phyloP scores from a whole-genome alignment of 2,888 invertebrate species.

The Aphidoletes aphidimyza region DNA sequence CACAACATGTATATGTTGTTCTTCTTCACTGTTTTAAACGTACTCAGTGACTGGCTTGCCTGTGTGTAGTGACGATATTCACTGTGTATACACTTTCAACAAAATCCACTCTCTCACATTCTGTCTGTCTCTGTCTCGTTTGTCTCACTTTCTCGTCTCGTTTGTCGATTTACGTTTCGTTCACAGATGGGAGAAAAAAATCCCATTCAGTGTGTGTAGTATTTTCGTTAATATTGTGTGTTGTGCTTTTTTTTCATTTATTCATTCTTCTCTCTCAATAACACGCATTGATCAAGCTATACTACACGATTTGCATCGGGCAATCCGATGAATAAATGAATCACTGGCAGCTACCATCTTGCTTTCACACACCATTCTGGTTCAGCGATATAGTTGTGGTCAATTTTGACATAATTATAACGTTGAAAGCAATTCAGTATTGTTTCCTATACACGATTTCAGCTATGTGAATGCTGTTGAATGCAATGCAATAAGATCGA shows the following conservation, averaged over 20 bases:
- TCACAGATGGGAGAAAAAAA: not conserved
- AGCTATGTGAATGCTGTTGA: too few relatives aligned
- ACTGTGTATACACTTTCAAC: not conserved
- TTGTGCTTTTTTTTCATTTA: too few relatives aligned
- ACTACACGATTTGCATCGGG: not conserved
- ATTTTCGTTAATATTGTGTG: too few relatives aligned
- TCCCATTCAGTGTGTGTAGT: not conserved
- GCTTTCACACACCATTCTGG: too few relatives aligned
- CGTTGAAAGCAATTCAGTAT: too few relatives aligned
- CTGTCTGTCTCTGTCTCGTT: not conserved
- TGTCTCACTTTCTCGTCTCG: not conserved
- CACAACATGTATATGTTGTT: conserved; percentile 38
- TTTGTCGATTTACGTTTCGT: not conserved
- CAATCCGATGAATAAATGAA: not conserved
- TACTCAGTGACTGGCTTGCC: conserved; percentile 46
- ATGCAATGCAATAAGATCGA: too few relatives aligned
- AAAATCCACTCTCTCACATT: not conserved
- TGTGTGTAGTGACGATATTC: not conserved
- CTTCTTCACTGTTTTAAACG: conserved; percentile 5
- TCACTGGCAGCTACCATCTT: not conserved
- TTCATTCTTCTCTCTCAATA: conserved; percentile 11
- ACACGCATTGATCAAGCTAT: conserved; percentile 21
- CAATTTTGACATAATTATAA: too few relatives aligned
- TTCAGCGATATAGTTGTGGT: too few relatives aligned
- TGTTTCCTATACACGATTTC: too few relatives aligned